Evolutionary conservation across 2,888 invertebrate species (phyloP).

Genomic region (Dugesia japonica): DNA sequence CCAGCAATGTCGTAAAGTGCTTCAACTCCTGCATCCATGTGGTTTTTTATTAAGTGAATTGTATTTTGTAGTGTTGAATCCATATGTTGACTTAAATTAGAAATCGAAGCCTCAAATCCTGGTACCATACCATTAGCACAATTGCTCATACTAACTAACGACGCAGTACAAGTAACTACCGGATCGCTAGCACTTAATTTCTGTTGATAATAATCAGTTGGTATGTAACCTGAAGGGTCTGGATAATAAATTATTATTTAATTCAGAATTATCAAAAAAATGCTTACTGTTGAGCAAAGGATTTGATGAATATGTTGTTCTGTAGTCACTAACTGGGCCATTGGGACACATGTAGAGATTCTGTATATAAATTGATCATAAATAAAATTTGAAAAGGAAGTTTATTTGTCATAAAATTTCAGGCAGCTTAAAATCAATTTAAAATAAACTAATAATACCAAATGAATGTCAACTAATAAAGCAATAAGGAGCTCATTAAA

Average conservation of each 20-base stretch:
- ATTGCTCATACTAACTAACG: not conserved
- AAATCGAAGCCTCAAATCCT: slow-evolving; percentile 7
- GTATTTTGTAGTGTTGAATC: slow-evolving; percentile 1
- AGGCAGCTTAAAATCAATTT: not conserved
- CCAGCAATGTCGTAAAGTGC: not conserved
- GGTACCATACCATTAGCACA: slow-evolving; percentile 14
- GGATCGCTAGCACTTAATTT: slow-evolving; percentile 14
- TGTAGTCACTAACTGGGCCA: not conserved
- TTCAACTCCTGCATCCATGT: slow-evolving; percentile 4
- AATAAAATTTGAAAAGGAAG: no score
- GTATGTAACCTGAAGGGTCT: slow-evolving; percentile 10
- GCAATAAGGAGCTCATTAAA: no score
- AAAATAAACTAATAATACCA: not conserved
- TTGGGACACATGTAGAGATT: slow-evolving; percentile 11
- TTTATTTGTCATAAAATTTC: no score
- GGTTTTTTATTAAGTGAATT: slow-evolving; percentile 1
- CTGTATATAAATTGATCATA: not conserved
- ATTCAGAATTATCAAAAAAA: not conserved
- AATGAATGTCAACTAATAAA: no score
- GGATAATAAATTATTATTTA: not conserved
- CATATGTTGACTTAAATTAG: slow-evolving; percentile 7
- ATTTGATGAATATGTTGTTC: slow-evolving; percentile 1
- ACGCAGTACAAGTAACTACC: not conserved
- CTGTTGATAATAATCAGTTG: slow-evolving; percentile 16
- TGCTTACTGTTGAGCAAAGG: slow-evolving; percentile 17